Evolutionary conservation across 2,797 vertebrate species (phyloP).

Genomic region (Pempheris klunzingeri): DNA sequence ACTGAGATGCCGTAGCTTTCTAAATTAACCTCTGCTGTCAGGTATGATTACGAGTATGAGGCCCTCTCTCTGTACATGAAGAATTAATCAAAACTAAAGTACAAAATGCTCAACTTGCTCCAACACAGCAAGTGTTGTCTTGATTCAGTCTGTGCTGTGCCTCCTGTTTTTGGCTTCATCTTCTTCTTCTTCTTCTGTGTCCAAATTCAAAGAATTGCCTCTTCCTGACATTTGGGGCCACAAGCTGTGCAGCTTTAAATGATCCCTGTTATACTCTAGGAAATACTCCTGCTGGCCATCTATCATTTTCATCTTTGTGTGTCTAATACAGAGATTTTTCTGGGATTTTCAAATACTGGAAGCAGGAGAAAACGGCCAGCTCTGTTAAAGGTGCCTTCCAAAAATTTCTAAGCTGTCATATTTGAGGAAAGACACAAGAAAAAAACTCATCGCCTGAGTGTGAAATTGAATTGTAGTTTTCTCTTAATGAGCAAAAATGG

Average conservation of each 20-base stretch:
- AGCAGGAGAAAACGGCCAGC: neutral
- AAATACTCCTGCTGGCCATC: neutral
- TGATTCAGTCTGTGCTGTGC: neutral
- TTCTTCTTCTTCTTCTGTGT: neutral
- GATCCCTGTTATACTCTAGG: neutral
- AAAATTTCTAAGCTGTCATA: slow-evolving; percentile 18
- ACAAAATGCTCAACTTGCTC: neutral
- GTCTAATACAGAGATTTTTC: neutral
- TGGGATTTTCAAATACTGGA: neutral
- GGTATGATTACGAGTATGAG: neutral
- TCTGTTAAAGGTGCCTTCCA: neutral
- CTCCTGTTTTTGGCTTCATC: slow-evolving; percentile 4
- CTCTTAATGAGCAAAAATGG: slow-evolving; percentile 43
- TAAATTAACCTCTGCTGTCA: slow-evolving; percentile 26
- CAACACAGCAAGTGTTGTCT: neutral
- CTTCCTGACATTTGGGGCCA: slow-evolving; percentile 11
- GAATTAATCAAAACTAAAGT: slow-evolving; percentile 5
- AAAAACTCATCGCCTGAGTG: slow-evolving; percentile 29
- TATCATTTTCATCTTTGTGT: neutral
- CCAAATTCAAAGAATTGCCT: neutral
- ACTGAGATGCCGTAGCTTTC: neutral
- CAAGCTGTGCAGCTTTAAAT: slow-evolving; percentile 6
- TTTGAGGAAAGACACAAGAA: slow-evolving; percentile 9
- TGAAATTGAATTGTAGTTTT: slow-evolving; percentile 66
- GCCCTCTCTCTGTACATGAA: neutral